Percentiles rank a stretch among this genome's conserved stretches.
Evolutionary conservation across 2,113 vertebrate species (phyloP).

Genomic region (Seriola quinqueradiata): DNA sequence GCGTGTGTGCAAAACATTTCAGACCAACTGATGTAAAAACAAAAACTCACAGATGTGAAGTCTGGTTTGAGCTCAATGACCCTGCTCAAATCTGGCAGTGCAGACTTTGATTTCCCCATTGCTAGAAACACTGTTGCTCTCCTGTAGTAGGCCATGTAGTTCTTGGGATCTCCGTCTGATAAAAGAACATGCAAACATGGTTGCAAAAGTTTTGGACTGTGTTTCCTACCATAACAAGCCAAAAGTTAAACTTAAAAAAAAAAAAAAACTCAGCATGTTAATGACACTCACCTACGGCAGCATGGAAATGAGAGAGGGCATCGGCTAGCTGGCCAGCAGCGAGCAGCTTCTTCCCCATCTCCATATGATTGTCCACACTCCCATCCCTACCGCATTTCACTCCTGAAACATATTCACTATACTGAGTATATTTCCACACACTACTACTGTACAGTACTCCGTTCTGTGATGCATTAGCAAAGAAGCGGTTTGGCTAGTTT

Average conservation of each 20-base stretch:
- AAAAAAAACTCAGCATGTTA: background rate
- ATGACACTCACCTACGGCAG: conserved; percentile 91
- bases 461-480: background rate
- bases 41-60: conserved; percentile 92
- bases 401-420: conserved; percentile 81
- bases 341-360: conserved; percentile 98
- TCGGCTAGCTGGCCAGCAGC: conserved; percentile 98
- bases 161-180: conserved; percentile 95
- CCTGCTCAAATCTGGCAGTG: conserved; percentile 95
- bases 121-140: conserved; percentile 98
- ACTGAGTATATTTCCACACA: background rate
- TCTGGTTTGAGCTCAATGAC: conserved; percentile 98
- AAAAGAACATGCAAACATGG: background rate
- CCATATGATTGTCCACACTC: conserved; percentile 95
- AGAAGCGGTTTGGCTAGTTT: background rate
- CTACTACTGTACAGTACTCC: background rate
- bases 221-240: background rate
- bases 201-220: too few species aligned
- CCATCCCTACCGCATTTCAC: conserved; percentile 93
- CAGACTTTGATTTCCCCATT: conserved; percentile 98
- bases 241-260: background rate
- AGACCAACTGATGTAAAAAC: background rate
- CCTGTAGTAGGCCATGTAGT: conserved; percentile 96
- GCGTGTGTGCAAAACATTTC: background rate
- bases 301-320: conserved; percentile 97